These are phyloP conservation scores for Peromyscus melanophrys DNA, from an alignment of 2,797 vertebrate genomes.

Conservation along the genomic window DNA sequence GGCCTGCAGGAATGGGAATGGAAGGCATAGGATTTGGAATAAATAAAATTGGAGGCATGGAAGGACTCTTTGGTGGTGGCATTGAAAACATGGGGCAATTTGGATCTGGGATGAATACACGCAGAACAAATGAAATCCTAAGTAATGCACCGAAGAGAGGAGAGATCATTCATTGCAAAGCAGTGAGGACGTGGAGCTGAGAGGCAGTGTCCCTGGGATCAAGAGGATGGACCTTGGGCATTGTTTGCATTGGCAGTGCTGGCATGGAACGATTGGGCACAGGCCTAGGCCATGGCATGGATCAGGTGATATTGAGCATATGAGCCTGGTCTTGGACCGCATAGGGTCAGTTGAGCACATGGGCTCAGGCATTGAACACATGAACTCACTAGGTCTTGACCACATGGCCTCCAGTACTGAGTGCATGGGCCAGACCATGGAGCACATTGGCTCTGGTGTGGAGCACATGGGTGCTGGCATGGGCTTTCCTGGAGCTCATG, in stretches of 20 bases:
- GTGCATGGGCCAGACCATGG: background rate
- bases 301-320: background rate
- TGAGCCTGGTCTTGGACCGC: background rate
- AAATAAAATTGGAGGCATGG: slow-evolving; percentile 99
- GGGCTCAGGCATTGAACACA: background rate
- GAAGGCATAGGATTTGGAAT: slow-evolving; percentile 97
- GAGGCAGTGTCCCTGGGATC: background rate
- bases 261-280: background rate
- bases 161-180: background rate
- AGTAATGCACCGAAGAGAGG: background rate
- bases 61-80: slow-evolving; percentile 93
- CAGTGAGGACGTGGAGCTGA: background rate
- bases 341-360: background rate
- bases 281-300: background rate
- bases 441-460: background rate
- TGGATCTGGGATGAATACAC: slow-evolving; percentile 95
- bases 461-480: background rate
- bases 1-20: slow-evolving; percentile 95
- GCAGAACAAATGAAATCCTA: slow-evolving; percentile 92
- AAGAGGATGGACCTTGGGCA: background rate
- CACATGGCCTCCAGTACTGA: too few species aligned
- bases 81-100: slow-evolving; percentile 96
- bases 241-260: background rate
- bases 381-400: background rate
- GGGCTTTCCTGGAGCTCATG: background rate